Conservation (phyloP, 2,797 vertebrate species). For the Tenualosa ilisha region DNA sequence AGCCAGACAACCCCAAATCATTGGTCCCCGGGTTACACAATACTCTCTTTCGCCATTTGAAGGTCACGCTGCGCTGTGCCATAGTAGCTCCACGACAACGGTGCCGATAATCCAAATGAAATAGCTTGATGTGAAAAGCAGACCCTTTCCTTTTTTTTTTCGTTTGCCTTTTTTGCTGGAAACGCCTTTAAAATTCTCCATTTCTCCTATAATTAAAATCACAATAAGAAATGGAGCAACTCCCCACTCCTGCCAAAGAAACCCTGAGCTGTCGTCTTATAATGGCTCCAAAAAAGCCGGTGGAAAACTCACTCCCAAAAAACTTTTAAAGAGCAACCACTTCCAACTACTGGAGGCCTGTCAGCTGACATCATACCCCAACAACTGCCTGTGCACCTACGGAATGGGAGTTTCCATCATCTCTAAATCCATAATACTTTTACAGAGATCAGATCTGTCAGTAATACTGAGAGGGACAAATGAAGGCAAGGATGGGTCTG, state of each 20-base stretch:
- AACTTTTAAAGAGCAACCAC: conserved; percentile 61
- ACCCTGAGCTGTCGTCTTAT: conserved; percentile 53
- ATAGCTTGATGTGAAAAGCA: conserved; percentile 36
- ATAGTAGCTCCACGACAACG: conserved; percentile 27
- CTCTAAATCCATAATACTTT: conserved; percentile 56
- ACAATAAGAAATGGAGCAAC: conserved; percentile 45
- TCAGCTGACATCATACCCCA: conserved; percentile 70
- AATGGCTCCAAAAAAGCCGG: conserved; percentile 39
- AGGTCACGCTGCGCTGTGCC: conserved; percentile 46
- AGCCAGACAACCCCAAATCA: conserved; percentile 57
- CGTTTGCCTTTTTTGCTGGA: neutral
- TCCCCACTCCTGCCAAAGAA: conserved; percentile 52
- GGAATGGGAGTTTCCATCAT: conserved; percentile 72
- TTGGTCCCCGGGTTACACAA: conserved; percentile 62
- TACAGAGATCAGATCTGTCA: conserved; percentile 46
- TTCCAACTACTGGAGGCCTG: conserved; percentile 71
- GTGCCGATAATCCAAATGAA: conserved; percentile 31
- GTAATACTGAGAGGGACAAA: conserved; percentile 9
- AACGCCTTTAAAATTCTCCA: conserved; percentile 54
- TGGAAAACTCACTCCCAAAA: conserved; percentile 68
- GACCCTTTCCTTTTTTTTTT: neutral
- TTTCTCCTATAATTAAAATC: conserved; percentile 66
- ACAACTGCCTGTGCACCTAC: conserved; percentile 57
- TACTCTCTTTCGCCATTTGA: conserved; percentile 49
- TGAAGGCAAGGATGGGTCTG: conserved; percentile 6